phyloP scores from a whole-genome alignment of 2,797 vertebrate species.

The Melanotaenia parkinsoni region DNA sequence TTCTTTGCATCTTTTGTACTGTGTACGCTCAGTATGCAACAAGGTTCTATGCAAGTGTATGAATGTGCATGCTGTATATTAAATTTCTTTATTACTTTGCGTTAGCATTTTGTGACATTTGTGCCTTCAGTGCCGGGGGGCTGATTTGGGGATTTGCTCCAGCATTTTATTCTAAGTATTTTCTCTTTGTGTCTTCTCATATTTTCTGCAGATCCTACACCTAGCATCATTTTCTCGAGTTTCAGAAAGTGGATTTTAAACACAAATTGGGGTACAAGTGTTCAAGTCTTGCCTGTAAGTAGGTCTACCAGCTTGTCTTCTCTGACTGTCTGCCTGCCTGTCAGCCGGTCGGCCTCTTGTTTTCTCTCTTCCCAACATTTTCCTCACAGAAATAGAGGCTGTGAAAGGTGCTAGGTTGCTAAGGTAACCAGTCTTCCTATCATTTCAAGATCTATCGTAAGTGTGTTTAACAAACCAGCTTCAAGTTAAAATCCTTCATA shows the following conservation, averaged over 20 bases:
- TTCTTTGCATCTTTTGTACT: not conserved
- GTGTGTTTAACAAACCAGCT: conserved; percentile 49
- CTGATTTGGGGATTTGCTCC: conserved; percentile 2
- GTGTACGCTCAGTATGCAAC: not conserved
- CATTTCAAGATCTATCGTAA: conserved; percentile 47
- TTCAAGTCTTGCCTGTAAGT: conserved; percentile 12
- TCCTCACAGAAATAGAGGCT: conserved; percentile 50
- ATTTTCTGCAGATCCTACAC: conserved; percentile 24
- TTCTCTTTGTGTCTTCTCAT: conserved; percentile 10
- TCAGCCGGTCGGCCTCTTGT: conserved; percentile 25
- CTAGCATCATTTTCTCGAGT: conserved; percentile 19
- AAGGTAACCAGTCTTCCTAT: conserved; percentile 69
- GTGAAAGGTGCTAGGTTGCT: conserved; percentile 69
- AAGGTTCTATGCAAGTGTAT: not conserved
- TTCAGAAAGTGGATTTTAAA: conserved; percentile 33
- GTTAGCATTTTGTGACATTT: conserved; percentile 4
- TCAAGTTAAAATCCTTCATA: conserved; percentile 47
- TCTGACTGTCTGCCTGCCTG: conserved; percentile 25
- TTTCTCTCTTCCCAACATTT: conserved; percentile 53
- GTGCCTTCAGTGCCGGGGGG: not conserved
- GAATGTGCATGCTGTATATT: not conserved
- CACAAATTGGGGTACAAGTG: conserved; percentile 54
- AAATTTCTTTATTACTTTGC: not conserved
- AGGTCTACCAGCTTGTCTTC: conserved; percentile 34
- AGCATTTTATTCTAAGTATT: not conserved